Conservation (phyloP, 1,140 invertebrate species). For the Parasteatoda tepidariorum region DNA sequence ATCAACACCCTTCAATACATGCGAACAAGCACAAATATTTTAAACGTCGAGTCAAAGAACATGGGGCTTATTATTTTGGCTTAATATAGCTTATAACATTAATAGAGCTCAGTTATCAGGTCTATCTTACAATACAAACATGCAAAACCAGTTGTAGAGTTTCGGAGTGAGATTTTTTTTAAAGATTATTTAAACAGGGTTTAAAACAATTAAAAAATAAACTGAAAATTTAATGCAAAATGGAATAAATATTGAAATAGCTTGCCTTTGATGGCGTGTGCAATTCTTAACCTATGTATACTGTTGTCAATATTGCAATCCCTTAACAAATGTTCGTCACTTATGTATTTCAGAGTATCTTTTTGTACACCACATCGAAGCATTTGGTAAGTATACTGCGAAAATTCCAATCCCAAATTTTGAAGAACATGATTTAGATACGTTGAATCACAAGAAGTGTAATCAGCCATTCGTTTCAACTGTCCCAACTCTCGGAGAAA, state of each 20-base stretch:
- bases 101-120: no score
- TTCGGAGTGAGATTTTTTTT: no score
- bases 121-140: no score
- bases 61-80: no score
- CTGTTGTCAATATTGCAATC: constrained; percentile 95
- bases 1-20: no score
- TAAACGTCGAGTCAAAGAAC: no score
- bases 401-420: constrained; percentile 88
- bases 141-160: no score
- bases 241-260: constrained; percentile 34
- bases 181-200: no score
- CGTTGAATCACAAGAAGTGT: constrained; percentile 91
- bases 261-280: constrained; percentile 86
- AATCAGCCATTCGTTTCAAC: constrained; percentile 97
- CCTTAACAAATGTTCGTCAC: constrained; percentile 88
- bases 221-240: no score
- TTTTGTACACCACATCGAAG: constrained; percentile 94
- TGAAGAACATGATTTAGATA: constrained; percentile 92
- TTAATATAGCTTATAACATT: no score
- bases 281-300: constrained; percentile 91
- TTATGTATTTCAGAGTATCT: constrained; percentile 77
- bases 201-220: no score
- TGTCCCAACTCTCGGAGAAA: constrained; percentile 95
- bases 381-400: constrained; percentile 97
- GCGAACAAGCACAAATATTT: no score